Base-by-base conservation (phyloP, 2,797 vertebrate genomes). In the Takifugu ocellatus region DNA sequence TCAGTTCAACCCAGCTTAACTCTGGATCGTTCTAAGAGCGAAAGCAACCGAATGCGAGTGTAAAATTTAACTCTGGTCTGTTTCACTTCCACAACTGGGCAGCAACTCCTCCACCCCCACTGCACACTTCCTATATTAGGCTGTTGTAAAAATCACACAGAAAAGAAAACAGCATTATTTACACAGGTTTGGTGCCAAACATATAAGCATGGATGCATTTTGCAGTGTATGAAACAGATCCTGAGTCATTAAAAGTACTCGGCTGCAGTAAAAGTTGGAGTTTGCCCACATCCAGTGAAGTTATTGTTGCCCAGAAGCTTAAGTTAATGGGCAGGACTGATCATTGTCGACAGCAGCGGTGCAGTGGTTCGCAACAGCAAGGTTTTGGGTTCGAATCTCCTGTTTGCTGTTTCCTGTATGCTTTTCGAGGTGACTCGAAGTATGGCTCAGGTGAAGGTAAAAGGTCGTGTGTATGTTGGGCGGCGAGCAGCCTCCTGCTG, bases 21-120 rank as follows among this genome's bases (percentile, higher is more conserved):
- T 29, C 21, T 3, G 36, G 17, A 26, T 11, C 54, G 45, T 49
- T 59, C 3, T 11, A 10, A 39, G 3, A 1, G 0, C 15, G 52
- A 49, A 52, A 15, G 39, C 3, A 29, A 25, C 6, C 2, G 10
- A 51, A 50, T 46, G n/a, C 8, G 7, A 11, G 6, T 9, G 6
- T 31, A 16, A 44, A 1, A 42, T 33, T 46, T 6, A 63, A 25
- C 55, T 25, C 25, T 56, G 46, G 15, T 6, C 12, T 67, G 74
- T 87, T 84, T 88, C 85, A 89, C 86, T 89, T 89, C 88, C 87
- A 75, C 68, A 77, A 57, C 42, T 51, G 59, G 66, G 45, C 55
- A 49, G 2, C 33, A 33, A 17, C 42, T 44, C 12, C 59, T 64
- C 69, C 75, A 21, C 72, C 57, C 51, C 47, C 27, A 29, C 5